Percentiles rank a stretch among this genome's conserved stretches.
Evolutionary conservation across 92 coral and sea anemone genomes (phyloP).

Genomic region (Virgularia gustaviana): DNA sequence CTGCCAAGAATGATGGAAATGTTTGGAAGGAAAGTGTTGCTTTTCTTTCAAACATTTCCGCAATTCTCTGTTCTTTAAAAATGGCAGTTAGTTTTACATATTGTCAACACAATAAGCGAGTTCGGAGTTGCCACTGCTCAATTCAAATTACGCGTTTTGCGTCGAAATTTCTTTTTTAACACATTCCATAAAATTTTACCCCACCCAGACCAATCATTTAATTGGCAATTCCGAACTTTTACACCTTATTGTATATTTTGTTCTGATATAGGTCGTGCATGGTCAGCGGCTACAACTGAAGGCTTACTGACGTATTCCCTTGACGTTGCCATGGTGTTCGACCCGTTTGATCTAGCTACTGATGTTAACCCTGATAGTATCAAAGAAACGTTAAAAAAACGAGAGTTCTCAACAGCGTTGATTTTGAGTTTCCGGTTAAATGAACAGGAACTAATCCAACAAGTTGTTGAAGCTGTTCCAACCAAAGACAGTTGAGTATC

Average conservation of each 20-base stretch:
- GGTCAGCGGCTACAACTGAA: slow-evolving; percentile 96
- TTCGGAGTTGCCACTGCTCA: too few relatives aligned
- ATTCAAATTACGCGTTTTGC: too few relatives aligned
- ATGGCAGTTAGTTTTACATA: too few relatives aligned
- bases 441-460: slow-evolving; percentile 68
- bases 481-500: slow-evolving; percentile 60
- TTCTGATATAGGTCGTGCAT: slow-evolving; percentile 70
- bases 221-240: too few relatives aligned
- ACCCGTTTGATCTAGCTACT: slow-evolving; percentile 84
- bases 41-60: too few relatives aligned
- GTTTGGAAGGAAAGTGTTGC: too few relatives aligned
- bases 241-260: neutral
- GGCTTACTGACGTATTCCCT: slow-evolving; percentile 84
- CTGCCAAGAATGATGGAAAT: too few relatives aligned
- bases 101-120: too few relatives aligned
- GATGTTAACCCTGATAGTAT: slow-evolving; percentile 77
- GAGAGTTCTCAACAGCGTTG: slow-evolving; percentile 76
- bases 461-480: slow-evolving; percentile 82
- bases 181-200: neutral
- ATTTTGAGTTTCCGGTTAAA: slow-evolving; percentile 79
- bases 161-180: too few relatives aligned
- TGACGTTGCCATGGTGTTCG: slow-evolving; percentile 79
- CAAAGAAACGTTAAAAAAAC: slow-evolving; percentile 53
- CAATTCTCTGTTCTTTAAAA: too few relatives aligned
- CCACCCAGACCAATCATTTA: too few relatives aligned